Percentiles rank a stretch among this genome's conserved stretches.
Evolutionary conservation across 2,888 invertebrate genomes (phyloP).

Genomic region (Spialia ferax): DNA sequence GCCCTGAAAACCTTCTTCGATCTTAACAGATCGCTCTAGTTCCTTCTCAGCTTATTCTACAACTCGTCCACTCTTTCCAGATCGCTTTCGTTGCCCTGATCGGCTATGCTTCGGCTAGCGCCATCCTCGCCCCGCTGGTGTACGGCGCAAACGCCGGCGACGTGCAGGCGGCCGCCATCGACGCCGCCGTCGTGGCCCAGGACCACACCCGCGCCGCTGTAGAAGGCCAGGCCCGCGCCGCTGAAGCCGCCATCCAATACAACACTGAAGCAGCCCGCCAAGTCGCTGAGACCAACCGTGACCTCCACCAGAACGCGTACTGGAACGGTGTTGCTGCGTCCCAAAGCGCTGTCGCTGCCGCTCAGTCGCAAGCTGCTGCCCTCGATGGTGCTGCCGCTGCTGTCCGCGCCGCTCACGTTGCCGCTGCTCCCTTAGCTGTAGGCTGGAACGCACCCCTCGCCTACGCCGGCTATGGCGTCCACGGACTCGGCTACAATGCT

Average conservation of each 20-base stretch:
- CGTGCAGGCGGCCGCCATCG: slow-evolving; percentile 78
- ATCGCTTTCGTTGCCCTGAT: slow-evolving; percentile 80
- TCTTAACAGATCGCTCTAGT: no score
- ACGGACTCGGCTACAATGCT: slow-evolving; percentile 44
- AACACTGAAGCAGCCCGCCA: slow-evolving; percentile 74
- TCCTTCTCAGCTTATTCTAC: no score
- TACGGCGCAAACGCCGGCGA: slow-evolving; percentile 75
- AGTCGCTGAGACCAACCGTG: slow-evolving; percentile 71
- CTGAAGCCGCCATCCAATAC: slow-evolving; percentile 70
- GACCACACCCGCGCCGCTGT: slow-evolving; percentile 70
- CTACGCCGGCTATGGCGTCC: slow-evolving; percentile 52
- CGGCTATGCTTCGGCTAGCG: slow-evolving; percentile 81
- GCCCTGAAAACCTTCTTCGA: no score
- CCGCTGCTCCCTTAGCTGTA: slow-evolving; percentile 42
- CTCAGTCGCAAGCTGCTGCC: slow-evolving; percentile 78
- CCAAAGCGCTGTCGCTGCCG: slow-evolving; percentile 78
- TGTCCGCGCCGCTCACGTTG: slow-evolving; percentile 55
- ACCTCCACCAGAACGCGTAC: slow-evolving; percentile 78
- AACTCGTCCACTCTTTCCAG: slow-evolving; percentile 51
- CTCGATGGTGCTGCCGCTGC: slow-evolving; percentile 64
- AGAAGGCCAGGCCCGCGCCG: slow-evolving; percentile 71
- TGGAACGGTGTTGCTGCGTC: slow-evolving; percentile 75
- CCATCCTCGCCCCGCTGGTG: slow-evolving; percentile 63
- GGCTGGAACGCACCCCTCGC: slow-evolving; percentile 48
- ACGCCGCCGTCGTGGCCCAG: slow-evolving; percentile 72